Conservation (phyloP, 2,888 invertebrate genomes). For the Abscondita cerata region DNA sequence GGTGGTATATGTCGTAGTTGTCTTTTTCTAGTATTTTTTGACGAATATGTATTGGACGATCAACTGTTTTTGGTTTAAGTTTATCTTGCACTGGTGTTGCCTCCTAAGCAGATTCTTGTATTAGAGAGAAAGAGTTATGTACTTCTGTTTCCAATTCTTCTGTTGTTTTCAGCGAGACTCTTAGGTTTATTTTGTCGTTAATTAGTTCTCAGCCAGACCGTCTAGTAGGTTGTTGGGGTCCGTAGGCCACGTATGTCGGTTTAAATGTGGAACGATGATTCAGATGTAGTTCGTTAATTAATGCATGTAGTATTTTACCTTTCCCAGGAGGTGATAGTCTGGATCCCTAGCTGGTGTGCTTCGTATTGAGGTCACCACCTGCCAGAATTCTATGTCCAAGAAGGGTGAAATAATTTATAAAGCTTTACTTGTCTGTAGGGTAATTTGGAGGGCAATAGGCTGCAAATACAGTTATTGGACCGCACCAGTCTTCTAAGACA, state of each 20-base stretch:
- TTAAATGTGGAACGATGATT: constrained; percentile 15
- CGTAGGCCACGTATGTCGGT: constrained; percentile 16
- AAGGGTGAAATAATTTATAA: constrained; percentile 6
- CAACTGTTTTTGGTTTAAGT: no score
- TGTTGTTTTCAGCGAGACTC: constrained; percentile 8
- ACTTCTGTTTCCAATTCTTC: constrained; percentile 5
- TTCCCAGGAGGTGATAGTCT: constrained; percentile 15
- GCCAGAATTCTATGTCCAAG: constrained; percentile 21
- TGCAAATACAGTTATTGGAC: constrained; percentile 1
- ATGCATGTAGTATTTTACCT: constrained; percentile 16
- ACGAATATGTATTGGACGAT: neutral
- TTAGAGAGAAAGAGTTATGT: constrained; percentile 2
- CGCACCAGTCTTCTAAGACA: neutral
- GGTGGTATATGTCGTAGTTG: neutral
- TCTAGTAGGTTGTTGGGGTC: neutral
- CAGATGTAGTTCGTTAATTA: constrained; percentile 18
- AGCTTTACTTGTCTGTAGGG: neutral
- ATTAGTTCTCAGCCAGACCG: neutral
- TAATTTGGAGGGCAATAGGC: constrained; percentile 26
- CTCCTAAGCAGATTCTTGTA: constrained; percentile 4
- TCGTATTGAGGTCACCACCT: constrained; percentile 20
- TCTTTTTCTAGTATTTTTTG: neutral
- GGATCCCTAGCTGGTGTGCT: constrained; percentile 26
- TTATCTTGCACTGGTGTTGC: neutral
- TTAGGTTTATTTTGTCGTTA: constrained; percentile 9